These are phyloP conservation scores for Sebastiscus tertius DNA, from an alignment of 2,797 vertebrate genomes.

Conservation along the genomic window DNA sequence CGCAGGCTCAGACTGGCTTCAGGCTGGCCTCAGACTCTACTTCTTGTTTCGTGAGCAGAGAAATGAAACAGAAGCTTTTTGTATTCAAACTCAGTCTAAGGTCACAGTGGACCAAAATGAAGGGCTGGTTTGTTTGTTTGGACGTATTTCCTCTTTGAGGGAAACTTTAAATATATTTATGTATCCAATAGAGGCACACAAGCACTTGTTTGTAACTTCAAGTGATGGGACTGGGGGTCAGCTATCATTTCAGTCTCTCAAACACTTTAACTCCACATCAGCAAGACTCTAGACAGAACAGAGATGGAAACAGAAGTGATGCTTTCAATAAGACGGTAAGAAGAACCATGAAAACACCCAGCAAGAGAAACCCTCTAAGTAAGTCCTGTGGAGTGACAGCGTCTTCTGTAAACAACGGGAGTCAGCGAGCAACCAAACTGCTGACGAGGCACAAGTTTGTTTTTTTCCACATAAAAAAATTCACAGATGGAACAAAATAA, in stretches of 20 bases:
- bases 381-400: background rate
- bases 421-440: slow-evolving; percentile 5
- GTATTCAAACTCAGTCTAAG: slow-evolving; percentile 1
- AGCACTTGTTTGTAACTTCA: background rate
- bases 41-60: background rate
- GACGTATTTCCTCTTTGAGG: background rate
- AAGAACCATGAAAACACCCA: slow-evolving; percentile 14
- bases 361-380: slow-evolving; percentile 9
- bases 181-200: background rate
- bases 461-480: background rate
- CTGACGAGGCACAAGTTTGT: slow-evolving; percentile 1
- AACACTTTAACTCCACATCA: background rate
- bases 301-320: slow-evolving; percentile 22
- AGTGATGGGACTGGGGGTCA: background rate
- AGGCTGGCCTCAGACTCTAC: background rate
- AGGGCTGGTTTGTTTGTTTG: background rate
- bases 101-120: slow-evolving; percentile 15
- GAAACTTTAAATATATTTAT: slow-evolving; percentile 10
- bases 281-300: background rate
- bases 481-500: background rate
- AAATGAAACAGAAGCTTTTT: slow-evolving; percentile 9
- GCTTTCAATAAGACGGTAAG: slow-evolving; percentile 21
- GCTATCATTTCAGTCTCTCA: background rate
- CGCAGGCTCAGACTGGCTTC: slow-evolving; percentile 19
- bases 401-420: slow-evolving; percentile 33